These are phyloP conservation scores for Sinelater perroti DNA, from an alignment of 2,888 invertebrate genomes.

Conservation along the genomic window DNA sequence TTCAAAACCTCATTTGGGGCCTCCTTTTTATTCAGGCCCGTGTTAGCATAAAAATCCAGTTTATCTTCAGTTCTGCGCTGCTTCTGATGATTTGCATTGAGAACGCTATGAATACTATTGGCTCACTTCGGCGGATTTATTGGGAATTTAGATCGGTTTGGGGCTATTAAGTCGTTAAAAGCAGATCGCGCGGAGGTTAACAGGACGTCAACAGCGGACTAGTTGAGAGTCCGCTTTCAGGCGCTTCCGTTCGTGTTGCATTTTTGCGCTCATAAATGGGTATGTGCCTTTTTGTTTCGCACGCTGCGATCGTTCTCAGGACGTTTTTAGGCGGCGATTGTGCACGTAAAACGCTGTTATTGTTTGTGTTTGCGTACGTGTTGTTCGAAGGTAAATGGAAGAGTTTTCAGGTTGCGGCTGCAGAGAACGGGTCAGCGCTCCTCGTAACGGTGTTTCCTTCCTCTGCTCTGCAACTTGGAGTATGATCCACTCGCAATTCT, in stretches of 20 bases:
- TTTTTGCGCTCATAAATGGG: no score
- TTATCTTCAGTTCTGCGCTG: background rate
- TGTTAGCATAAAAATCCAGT: slow-evolving; percentile 3
- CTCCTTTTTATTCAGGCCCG: background rate
- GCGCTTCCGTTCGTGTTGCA: no score
- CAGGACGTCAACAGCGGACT: no score
- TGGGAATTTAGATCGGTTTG: background rate
- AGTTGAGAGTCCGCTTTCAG: no score
- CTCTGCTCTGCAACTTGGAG: slow-evolving; percentile 28
- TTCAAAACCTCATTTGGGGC: background rate
- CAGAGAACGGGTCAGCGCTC: slow-evolving; percentile 52
- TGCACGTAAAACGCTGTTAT: no score
- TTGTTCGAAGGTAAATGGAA: slow-evolving; percentile 14
- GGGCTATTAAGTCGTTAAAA: no score
- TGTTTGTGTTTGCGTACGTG: slow-evolving; percentile 30
- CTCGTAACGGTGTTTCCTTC: slow-evolving; percentile 49
- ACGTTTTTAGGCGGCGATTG: no score
- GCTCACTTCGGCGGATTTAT: slow-evolving; percentile 6
- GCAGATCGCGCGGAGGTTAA: no score
- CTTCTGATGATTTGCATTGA: slow-evolving; percentile 4
- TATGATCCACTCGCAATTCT: slow-evolving; percentile 27
- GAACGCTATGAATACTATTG: slow-evolving; percentile 9
- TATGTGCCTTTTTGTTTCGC: no score
- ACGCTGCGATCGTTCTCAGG: no score
- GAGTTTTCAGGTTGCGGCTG: slow-evolving; percentile 17